Base-by-base conservation (phyloP, 2,888 invertebrate species). In the Aphodius sticticus region DNA sequence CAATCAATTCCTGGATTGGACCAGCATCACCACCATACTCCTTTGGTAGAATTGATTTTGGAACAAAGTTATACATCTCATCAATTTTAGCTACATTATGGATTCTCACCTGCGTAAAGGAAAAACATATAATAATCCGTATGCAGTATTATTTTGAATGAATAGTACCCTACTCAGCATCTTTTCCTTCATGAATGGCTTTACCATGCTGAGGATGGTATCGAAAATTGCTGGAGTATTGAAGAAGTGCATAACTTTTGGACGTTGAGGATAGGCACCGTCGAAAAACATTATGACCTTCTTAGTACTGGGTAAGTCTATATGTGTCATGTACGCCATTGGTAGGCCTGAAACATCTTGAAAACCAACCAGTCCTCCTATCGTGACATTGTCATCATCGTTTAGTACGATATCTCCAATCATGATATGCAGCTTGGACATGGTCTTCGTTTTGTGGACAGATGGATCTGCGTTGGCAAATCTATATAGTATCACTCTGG, bases 21-120 rank as follows among this genome's bases (percentile, higher is more conserved):
- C 92, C 92, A 36, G 90, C 92, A 7, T 90, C 90, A 0, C 94
- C 94, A 9, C 94, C 94, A 85, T 94, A 94, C 85, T 94, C 94
- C 7, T 86, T 87, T 0, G 94, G 94, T 74, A 94, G 87, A 74
- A 92, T 88, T 2, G 91, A 90, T 83, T 91, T 90, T 0, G 93
- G 92, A 16, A 94, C 89, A 76, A 90, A 84, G 83, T 92, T 89
- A 83, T 92, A 92, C 77, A 94, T 88, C 35, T 91, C 91, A 0
- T 92, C 91, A 80, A 90, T 88, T 83, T 91, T 88, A 77, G 89
- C 87, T 80, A 88, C 90, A 5, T 76, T 79, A 83, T 92, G 91
- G 1, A 92, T 89, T 81, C 88, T 88, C 78, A 92, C 86, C 92
- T 92, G 87, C 26, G 26, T 26, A 26, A 14, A 38, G 89, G 89